A percentile compares a stretch with the other conserved stretches of the same genome.
Conservation (phyloP, 2,888 invertebrate genomes). For the Perdita meconis region DNA sequence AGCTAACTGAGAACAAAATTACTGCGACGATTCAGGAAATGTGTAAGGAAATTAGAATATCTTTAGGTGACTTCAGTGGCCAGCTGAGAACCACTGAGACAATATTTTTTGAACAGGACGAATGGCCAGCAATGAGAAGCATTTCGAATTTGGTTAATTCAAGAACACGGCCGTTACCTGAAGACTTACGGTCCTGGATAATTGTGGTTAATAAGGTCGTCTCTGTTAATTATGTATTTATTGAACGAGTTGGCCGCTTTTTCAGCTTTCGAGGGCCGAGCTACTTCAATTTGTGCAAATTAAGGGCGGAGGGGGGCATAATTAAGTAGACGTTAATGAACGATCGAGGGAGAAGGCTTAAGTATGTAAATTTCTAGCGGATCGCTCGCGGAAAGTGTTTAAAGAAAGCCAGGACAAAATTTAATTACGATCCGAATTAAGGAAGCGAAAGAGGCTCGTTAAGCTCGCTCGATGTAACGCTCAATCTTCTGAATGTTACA, state of each 20-base stretch:
- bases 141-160: slow-evolving; percentile 43
- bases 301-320: slow-evolving; percentile 31
- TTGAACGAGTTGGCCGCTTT: slow-evolving; percentile 7
- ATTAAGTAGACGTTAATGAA: slow-evolving; percentile 48
- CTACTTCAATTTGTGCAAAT: slow-evolving; percentile 46
- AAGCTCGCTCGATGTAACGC: slow-evolving; percentile 1
- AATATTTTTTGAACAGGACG: slow-evolving; percentile 35
- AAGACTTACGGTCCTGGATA: slow-evolving; percentile 30
- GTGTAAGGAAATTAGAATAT: no score
- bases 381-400: slow-evolving; percentile 22
- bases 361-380: slow-evolving; percentile 46
- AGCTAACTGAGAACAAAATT: neutral
- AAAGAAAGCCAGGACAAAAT: slow-evolving; percentile 31
- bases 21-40: neutral
- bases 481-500: neutral
- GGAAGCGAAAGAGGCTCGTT: neutral
- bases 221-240: slow-evolving; percentile 56
- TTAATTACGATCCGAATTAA: slow-evolving; percentile 33
- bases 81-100: slow-evolving; percentile 41
- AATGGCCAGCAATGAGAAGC: slow-evolving; percentile 20
- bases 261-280: slow-evolving; percentile 12
- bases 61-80: no score
- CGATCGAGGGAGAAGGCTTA: neutral
- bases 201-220: slow-evolving; percentile 59
- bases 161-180: slow-evolving; percentile 16